Conservation (phyloP, 1,140 invertebrate genomes). For the Scaptomyza graminum region DNA sequence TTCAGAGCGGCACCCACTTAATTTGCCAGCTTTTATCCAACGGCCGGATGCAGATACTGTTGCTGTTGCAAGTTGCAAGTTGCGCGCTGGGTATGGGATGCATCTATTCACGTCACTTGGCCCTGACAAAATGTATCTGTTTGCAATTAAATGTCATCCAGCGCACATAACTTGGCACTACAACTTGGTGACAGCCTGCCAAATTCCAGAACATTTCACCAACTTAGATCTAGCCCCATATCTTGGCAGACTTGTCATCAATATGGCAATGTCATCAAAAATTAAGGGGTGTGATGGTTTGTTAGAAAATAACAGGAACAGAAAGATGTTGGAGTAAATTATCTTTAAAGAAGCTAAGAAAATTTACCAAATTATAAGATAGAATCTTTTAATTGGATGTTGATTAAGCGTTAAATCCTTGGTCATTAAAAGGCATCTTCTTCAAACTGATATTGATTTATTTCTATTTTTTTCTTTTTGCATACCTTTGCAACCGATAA, state of each 20-base stretch:
- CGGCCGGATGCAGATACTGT: slow-evolving; percentile 51
- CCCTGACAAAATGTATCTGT: slow-evolving; percentile 76
- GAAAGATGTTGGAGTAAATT: too few species aligned
- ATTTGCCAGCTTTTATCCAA: slow-evolving; percentile 56
- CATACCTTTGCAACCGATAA: not conserved
- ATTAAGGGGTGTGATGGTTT: slow-evolving; percentile 9
- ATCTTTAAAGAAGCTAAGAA: too few species aligned
- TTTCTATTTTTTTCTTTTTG: not conserved
- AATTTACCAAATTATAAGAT: too few species aligned
- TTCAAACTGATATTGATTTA: not conserved
- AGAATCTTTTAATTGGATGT: too few species aligned
- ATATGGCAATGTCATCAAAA: slow-evolving; percentile 21
- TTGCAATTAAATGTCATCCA: slow-evolving; percentile 75
- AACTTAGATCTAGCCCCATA: too few species aligned
- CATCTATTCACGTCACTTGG: slow-evolving; percentile 56
- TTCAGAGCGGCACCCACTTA: slow-evolving; percentile 65
- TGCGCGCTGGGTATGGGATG: slow-evolving; percentile 11
- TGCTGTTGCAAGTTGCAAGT: not conserved
- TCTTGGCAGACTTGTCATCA: slow-evolving; percentile 42
- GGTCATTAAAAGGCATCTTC: not conserved
- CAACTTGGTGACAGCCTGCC: slow-evolving; percentile 47
- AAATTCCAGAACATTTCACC: slow-evolving; percentile 41
- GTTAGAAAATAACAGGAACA: not conserved
- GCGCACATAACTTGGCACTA: slow-evolving; percentile 41
- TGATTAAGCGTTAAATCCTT: too few species aligned